Conservation (phyloP, 2,113 vertebrate species). For the Anas platyrhynchos region DNA sequence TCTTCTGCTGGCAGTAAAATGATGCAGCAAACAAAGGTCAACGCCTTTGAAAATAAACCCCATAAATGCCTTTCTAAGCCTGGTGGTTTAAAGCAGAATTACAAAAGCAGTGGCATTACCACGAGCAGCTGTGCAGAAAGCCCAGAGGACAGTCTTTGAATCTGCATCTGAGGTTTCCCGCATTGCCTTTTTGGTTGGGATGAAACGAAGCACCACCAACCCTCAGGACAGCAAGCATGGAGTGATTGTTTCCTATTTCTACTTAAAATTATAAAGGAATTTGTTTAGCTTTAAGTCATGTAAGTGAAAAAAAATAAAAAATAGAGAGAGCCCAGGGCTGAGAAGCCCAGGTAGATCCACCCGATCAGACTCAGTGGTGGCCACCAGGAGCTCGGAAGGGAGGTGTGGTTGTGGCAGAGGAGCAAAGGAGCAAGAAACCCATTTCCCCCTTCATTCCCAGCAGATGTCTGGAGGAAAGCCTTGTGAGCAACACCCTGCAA, state of each 20-base stretch:
- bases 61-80: background rate
- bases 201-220: background rate
- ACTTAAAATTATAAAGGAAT: background rate
- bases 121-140: background rate
- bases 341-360: background rate
- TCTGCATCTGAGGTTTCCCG: background rate
- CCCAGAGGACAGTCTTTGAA: background rate
- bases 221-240: background rate
- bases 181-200: background rate
- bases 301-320: background rate
- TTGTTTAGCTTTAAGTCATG: background rate
- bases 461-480: background rate
- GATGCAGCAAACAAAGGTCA: background rate
- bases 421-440: background rate
- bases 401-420: background rate
- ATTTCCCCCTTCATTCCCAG: background rate
- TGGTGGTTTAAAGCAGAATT: background rate
- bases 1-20: background rate
- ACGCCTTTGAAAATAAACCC: background rate
- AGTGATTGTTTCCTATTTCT: background rate
- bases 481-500: background rate
- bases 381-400: background rate
- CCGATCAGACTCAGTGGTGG: no score
- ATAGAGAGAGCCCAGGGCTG: rapidly evolving
- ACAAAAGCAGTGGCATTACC: background rate